A percentile compares a stretch with the other conserved stretches of the same genome.
phyloP scores from a whole-genome alignment of 2,888 invertebrate genomes.

The Silvanus unidentatus region DNA sequence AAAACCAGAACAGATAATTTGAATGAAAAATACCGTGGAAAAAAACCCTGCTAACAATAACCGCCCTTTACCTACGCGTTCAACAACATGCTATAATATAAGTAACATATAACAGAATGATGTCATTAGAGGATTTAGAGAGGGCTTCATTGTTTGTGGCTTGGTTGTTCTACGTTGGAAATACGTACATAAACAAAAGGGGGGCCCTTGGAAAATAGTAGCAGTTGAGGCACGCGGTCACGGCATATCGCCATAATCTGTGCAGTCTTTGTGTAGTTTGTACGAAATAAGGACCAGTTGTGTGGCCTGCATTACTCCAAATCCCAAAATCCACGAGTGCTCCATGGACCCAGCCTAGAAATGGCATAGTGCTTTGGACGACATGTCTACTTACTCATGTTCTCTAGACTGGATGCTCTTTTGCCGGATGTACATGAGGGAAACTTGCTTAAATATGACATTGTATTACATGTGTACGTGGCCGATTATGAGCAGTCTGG shows the following conservation, averaged over 20 bases:
- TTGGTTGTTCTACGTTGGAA: constrained; percentile 18
- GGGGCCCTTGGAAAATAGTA: constrained; percentile 1
- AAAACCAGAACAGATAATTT: too few species aligned
- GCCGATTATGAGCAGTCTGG: too few species aligned
- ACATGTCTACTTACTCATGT: constrained; percentile 24
- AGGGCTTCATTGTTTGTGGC: constrained; percentile 19
- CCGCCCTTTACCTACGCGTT: background rate
- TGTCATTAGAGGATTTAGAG: constrained; percentile 23
- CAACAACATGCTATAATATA: constrained; percentile 5
- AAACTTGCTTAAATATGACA: too few species aligned
- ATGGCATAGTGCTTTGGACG: constrained; percentile 15
- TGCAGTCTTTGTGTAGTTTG: constrained; percentile 23
- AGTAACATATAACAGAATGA: constrained; percentile 6
- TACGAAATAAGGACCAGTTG: constrained; percentile 12
- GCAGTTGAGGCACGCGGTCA: constrained; percentile 28
- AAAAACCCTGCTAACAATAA: too few species aligned
- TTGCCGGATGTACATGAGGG: too few species aligned
- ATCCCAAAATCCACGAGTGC: constrained; percentile 23
- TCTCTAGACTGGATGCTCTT: constrained; percentile 1
- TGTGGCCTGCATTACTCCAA: constrained; percentile 12
- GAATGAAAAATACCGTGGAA: too few species aligned
- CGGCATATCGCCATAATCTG: constrained; percentile 34
- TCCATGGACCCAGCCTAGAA: constrained; percentile 12
- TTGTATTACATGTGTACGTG: too few species aligned
- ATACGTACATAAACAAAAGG: constrained; percentile 20